Evolutionary conservation across 2,888 invertebrate species (phyloP), one percentile per base, ranked within the genome.

Genomic region (Euzetes globulus): DNA sequence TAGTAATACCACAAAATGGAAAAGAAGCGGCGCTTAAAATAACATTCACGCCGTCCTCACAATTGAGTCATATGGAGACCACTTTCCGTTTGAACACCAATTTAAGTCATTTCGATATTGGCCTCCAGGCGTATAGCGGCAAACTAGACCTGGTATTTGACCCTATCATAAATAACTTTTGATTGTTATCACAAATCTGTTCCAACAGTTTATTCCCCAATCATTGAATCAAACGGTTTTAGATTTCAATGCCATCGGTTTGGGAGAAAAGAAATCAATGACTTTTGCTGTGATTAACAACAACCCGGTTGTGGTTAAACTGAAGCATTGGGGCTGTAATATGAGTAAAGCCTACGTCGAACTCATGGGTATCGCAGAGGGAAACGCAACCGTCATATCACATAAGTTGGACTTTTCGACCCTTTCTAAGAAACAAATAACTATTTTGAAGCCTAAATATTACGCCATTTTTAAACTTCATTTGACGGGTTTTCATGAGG

Each of bases 71-170:
- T 80, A 83, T 89, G 76, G 86, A 86, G 79, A 87, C 89, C 15
- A 84, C 85, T 78, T 85, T 90, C 78, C 84, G 86, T 58, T 83
- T 91, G 72, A 86, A 88, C 81, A 90, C 91, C 25, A 92, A 92
- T 82, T 86, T 90, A 75, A 90, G 91, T 37, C 85, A 86, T 52
- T 87, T 90, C 78, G 84, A 86, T 78, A 86, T 91, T 77, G 90
- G 90, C 45, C 83, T 91, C 77, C 82, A 88, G 72, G 88, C 89
- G 80, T 91, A 90, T 81, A 88, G 89, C 81, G 91, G 91, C 68
- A 88, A 87, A 81, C 83, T 91, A 80, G 84, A 85, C 81, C 82
- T 85, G 83, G 87, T 87, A 81, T 76, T 52, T 7, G 7, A 50
- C 5, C 7, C 41, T 41, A 7, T 33, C 4, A 6, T 33, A 33